Conservation (phyloP, 1,140 invertebrate species). For the Patella vulgata region DNA sequence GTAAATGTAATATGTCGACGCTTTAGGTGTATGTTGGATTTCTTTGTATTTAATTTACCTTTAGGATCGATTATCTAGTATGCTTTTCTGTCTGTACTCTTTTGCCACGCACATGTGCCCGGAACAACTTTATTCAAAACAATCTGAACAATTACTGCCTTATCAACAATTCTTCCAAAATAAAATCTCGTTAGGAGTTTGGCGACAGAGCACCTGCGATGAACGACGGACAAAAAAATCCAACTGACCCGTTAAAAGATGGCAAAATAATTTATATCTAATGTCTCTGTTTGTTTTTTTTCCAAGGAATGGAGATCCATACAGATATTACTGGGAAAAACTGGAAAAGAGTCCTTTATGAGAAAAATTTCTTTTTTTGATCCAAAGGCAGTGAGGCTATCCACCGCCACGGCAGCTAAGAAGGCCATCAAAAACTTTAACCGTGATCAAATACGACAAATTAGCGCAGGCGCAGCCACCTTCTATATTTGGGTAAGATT, state of each 20-base stretch:
- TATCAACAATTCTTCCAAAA: neutral
- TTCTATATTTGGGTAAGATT: constrained; percentile 61
- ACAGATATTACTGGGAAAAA: constrained; percentile 53
- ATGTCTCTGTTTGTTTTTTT: no score
- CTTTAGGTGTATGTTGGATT: neutral
- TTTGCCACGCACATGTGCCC: no score
- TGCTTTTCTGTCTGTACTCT: no score
- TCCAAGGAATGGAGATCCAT: constrained; percentile 55
- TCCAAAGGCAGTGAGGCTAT: constrained; percentile 44
- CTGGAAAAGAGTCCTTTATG: constrained; percentile 56
- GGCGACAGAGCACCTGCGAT: no score
- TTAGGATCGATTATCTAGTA: no score
- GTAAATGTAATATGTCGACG: no score
- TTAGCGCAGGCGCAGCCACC: constrained; percentile 58
- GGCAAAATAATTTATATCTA: no score
- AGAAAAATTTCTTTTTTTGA: constrained; percentile 56
- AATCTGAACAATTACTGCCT: neutral
- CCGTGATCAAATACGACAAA: constrained; percentile 49
- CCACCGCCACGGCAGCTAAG: constrained; percentile 41
- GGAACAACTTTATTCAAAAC: neutral
- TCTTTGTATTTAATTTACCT: no score
- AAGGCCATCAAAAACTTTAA: constrained; percentile 42
- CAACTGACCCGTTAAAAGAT: no score
- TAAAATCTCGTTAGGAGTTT: no score
- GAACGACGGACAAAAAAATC: no score